A percentile compares a stretch with the other conserved stretches of the same genome.
These are phyloP conservation scores for Tholera decimalis DNA, from an alignment of 2,888 invertebrate genomes.

Conservation along the genomic window DNA sequence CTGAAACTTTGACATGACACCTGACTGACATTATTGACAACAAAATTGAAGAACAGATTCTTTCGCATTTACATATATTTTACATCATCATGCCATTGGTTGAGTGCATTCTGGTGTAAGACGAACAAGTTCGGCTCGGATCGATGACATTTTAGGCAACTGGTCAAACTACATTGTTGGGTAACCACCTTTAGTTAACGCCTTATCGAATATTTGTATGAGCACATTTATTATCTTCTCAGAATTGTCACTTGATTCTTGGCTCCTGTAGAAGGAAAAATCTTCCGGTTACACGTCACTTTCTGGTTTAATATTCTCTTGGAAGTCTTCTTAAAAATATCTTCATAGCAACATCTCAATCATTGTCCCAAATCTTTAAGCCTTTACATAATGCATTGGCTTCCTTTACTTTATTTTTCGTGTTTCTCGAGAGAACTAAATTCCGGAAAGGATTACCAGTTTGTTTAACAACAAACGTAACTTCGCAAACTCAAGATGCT, in stretches of 20 bases:
- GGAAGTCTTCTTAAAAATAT: background rate
- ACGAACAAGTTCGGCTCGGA: constrained; percentile 39
- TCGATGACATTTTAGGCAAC: constrained; percentile 63
- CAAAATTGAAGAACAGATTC: constrained; percentile 19
- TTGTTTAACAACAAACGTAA: constrained; percentile 43
- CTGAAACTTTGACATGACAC: constrained; percentile 7
- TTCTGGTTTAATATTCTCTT: no score
- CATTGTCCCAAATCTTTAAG: constrained; percentile 1
- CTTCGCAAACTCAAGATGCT: constrained; percentile 28
- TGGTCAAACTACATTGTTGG: constrained; percentile 64
- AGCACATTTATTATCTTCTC: constrained; percentile 39
- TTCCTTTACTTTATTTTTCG: background rate
- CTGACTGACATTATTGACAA: constrained; percentile 6
- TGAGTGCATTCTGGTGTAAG: constrained; percentile 27
- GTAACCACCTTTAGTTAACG: constrained; percentile 54
- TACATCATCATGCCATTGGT: constrained; percentile 25
- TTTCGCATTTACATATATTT: constrained; percentile 26
- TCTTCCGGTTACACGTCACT: no score
- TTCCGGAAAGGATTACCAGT: constrained; percentile 27
- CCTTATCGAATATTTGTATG: constrained; percentile 24
- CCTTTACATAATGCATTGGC: background rate
- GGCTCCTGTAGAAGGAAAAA: constrained; percentile 20
- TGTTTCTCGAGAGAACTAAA: constrained; percentile 9
- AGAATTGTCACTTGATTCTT: constrained; percentile 26
- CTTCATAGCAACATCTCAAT: background rate